These are phyloP conservation scores for Drosophila kambysellisi DNA, from an alignment of 2,888 invertebrate species.

Conservation along the genomic window DNA sequence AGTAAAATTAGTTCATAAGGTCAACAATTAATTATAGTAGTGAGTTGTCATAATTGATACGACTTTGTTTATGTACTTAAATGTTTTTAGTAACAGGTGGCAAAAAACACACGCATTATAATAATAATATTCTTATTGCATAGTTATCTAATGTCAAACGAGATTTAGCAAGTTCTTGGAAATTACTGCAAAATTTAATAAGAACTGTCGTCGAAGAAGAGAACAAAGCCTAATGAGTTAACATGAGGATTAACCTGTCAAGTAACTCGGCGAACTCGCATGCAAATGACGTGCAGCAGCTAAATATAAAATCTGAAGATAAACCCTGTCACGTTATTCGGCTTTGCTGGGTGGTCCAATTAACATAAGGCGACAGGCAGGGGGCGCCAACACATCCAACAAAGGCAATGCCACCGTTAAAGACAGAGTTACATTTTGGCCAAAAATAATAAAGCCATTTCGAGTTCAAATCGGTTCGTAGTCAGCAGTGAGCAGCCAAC, in stretches of 20 bases:
- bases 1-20: neutral
- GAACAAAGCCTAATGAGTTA: conserved; percentile 52
- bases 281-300: conserved; percentile 56
- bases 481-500: conserved; percentile 67
- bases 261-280: conserved; percentile 31
- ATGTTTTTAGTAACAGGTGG: neutral
- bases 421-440: conserved; percentile 45
- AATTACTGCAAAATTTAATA: conserved; percentile 5
- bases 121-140: too few relatives aligned
- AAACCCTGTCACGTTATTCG: conserved; percentile 52
- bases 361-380: conserved; percentile 55
- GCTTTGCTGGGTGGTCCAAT: conserved; percentile 73
- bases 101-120: neutral
- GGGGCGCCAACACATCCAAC: conserved; percentile 43
- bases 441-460: conserved; percentile 77
- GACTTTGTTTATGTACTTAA: neutral
- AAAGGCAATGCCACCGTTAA: neutral
- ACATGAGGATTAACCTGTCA: conserved; percentile 67
- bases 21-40: neutral
- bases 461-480: conserved; percentile 73
- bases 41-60: neutral
- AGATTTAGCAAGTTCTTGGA: neutral
- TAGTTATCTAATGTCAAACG: too few relatives aligned
- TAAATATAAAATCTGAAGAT: conserved; percentile 56
- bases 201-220: neutral